Percentiles rank a stretch among this genome's conserved stretches.
Evolutionary conservation across 1,140 invertebrate species (phyloP).

Genomic region (Euura saliciscinereae): DNA sequence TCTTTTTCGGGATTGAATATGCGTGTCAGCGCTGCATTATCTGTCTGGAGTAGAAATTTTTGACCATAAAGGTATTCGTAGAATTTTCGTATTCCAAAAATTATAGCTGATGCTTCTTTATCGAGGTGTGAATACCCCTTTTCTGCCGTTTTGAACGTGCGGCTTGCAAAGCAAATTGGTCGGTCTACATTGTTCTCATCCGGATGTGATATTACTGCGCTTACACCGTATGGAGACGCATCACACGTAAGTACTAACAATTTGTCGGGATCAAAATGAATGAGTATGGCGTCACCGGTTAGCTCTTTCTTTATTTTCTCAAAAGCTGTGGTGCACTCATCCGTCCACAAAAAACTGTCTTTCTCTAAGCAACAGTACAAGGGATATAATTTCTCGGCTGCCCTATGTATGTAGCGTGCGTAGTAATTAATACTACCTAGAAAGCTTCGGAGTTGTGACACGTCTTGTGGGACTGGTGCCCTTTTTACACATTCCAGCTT

Average conservation of each 20-base stretch:
- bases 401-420: slow-evolving; percentile 42
- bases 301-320: slow-evolving; percentile 37
- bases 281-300: slow-evolving; percentile 38
- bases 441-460: slow-evolving; percentile 32
- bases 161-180: neutral
- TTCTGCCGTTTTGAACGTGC: neutral
- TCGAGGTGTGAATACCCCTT: slow-evolving; percentile 31
- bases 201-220: slow-evolving; percentile 12
- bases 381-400: slow-evolving; percentile 33
- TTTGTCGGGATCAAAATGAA: slow-evolving; percentile 36
- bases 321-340: slow-evolving; percentile 21
- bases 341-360: slow-evolving; percentile 34
- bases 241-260: slow-evolving; percentile 17
- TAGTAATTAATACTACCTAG: slow-evolving; percentile 40
- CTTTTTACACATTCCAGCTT: neutral
- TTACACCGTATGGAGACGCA: slow-evolving; percentile 14
- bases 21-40: slow-evolving; percentile 3
- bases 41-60: slow-evolving; percentile 14
- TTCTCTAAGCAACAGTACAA: slow-evolving; percentile 35
- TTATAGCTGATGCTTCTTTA: slow-evolving; percentile 34
- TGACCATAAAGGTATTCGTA: slow-evolving; percentile 24
- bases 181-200: neutral
- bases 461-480: slow-evolving; percentile 19
- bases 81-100: slow-evolving; percentile 49
- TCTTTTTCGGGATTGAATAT: slow-evolving; percentile 25